A percentile compares a stretch with the other conserved stretches of the same genome.
phyloP scores from a whole-genome alignment of 2,888 invertebrate species.

The Heliconius sara region DNA sequence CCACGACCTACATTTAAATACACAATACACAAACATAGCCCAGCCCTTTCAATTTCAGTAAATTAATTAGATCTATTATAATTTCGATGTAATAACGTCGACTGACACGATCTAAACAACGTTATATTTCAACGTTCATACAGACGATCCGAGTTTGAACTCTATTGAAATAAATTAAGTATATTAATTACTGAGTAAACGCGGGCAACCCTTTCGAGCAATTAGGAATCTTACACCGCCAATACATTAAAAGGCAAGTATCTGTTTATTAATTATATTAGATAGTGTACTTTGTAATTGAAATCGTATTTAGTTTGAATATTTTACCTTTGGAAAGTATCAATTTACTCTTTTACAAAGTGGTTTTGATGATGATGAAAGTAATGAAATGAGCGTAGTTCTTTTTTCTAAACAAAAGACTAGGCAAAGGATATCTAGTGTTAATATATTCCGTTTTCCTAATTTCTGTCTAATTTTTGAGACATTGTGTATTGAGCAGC shows the following conservation, averaged over 20 bases:
- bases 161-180: conserved; percentile 44
- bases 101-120: conserved; percentile 7
- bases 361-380: no score
- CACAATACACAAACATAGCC: background rate
- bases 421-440: no score
- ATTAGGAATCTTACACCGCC: conserved; percentile 68
- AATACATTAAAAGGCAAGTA: conserved; percentile 64
- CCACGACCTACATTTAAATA: background rate
- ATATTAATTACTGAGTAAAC: conserved; percentile 50
- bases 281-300: conserved; percentile 25
- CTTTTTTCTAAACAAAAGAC: no score
- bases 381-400: no score
- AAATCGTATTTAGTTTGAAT: background rate
- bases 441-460: no score
- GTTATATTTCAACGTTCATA: conserved; percentile 7
- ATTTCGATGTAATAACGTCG: background rate
- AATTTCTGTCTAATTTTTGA: no score
- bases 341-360: no score
- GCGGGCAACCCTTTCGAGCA: conserved; percentile 60
- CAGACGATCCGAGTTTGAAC: background rate
- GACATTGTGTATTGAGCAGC: no score
- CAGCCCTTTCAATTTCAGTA: background rate
- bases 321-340: background rate
- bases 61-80: conserved; percentile 11
- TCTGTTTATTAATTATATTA: conserved; percentile 64